Base-by-base conservation (phyloP, 2,113 vertebrate genomes). In the Toxotes chatareus region DNA sequence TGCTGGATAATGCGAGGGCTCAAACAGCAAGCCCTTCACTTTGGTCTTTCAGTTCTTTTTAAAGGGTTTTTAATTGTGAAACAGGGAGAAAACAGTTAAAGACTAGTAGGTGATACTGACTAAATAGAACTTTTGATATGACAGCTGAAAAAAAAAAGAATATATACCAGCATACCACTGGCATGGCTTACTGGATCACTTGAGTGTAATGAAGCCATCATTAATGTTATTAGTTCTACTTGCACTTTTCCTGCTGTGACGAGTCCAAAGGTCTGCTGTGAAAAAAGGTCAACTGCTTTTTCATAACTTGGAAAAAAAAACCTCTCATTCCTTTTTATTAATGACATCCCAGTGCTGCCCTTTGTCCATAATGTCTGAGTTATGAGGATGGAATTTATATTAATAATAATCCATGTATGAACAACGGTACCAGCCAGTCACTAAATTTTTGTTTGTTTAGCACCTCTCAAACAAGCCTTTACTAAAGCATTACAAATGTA, bases 271-370 rank as follows among this genome's bases (percentile, higher is more conserved):
- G 21, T 53, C 51, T 47, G 12, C 42, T 42, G 5, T 56, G 27
- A 62, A 71, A 71, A 27, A 85, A 88, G 67, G 65, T 75, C 53
- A 85, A 7, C 17, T 85, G 13, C 60, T 57, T 63, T 81, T 84
- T 69, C 23, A 42, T 56, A 59, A 46, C 47, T 64, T 71, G 1
- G 27, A 27, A 9, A 44, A 77, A 53, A 46, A 9, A 32, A 10
- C 36, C n/a, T 3, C 27, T 44, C 19, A 21, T 61, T 4, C 3
- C n/a, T 68, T 61, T 36, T 62, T 75, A 56, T 61, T 61, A 53
- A 55, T 21, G 14, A 21, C 14, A 17, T 44, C 55, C 1, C 16
- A 5, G n/a, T 27, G 14, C 9, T 38, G 31, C 9, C 59, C 55
- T 62, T 64, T 57, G 14, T 38, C 31, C 16, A 21, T 66, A 32